Base-by-base conservation (phyloP, 2,888 invertebrate genomes). In the Pimpla rufipes region DNA sequence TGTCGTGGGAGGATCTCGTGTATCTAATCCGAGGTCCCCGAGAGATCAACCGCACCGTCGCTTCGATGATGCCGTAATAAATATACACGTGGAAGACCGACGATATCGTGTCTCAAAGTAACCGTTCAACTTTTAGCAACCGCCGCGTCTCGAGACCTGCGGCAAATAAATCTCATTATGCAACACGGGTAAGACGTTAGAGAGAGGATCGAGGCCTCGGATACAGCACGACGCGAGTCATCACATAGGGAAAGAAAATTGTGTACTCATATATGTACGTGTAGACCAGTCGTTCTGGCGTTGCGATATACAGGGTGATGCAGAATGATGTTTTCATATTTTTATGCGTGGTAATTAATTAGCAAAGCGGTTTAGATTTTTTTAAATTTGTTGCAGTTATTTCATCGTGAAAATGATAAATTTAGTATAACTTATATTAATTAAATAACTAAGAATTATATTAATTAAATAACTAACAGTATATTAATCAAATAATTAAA, bases 161-260 rank as follows among this genome's bases (percentile, higher is more conserved):
- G 11, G 52, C n/a, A n/a, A 45, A 73, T 52, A 62, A 64, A 64
- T n/a, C 37, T n/a, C 37, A 66, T 75, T 75, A 42, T 55, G 66
- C 52, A 75, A 75, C 66, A 8, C 23, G 73, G 47, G 10, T 3
- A 37, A 62, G 16, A 7, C 13, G 40, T 47, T 16, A 13, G 18
- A 10, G 13, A 50, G 18, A 52, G n/a, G 40, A 66, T 29, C 35
- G 11, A 7, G 50, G n/a, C n/a, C 16, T 16, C n/a, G 18, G 50
- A 50, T 50, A 50, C 50, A 50, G 7, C 50, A 50, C 16, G 16
- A 18, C n/a, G 10, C 52, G 52, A 52, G 10, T 52, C 52, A 45
- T 18, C 23, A 21, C 1, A 37, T 1, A 11, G n/a, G 7, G 23
- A 40, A 40, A 52, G n/a, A 13, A 55, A 18, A 16, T n/a, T n/a